phyloP scores from a whole-genome alignment of 2,797 vertebrate genomes.

The Microtus californicus region DNA sequence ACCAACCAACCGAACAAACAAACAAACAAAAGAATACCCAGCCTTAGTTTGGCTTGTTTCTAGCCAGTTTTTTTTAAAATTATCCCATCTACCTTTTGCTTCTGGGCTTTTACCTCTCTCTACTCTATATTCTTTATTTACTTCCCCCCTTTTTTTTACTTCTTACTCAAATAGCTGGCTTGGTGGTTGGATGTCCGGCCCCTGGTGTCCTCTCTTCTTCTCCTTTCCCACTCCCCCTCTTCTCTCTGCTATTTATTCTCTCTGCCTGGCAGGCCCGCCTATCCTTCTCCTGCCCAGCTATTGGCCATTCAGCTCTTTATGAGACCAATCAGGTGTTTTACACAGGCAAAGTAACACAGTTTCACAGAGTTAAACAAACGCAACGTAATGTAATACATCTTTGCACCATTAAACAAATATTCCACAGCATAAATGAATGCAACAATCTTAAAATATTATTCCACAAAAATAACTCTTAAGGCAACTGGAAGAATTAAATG shows the following conservation, averaged over 20 bases:
- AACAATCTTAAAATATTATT: neutral
- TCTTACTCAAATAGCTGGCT: neutral
- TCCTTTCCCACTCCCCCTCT: neutral
- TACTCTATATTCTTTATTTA: neutral
- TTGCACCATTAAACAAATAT: neutral
- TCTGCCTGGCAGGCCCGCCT: neutral
- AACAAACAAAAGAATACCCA: neutral
- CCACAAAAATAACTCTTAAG: neutral
- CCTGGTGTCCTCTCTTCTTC: neutral
- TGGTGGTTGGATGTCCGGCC: neutral
- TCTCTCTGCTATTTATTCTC: neutral
- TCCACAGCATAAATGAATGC: neutral
- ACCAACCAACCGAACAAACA: too few species aligned
- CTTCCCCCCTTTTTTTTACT: neutral
- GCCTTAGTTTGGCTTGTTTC: neutral
- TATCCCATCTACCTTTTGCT: neutral
- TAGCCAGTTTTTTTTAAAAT: neutral
- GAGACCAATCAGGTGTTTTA: neutral
- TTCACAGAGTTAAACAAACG: neutral
- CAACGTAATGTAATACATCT: neutral
- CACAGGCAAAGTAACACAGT: neutral
- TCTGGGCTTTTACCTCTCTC: neutral
- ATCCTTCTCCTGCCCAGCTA: neutral
- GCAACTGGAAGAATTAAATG: conserved; percentile 1
- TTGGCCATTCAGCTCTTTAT: neutral